Conservation (phyloP, 1,140 invertebrate species). For the Trachymyrmex septentrionalis region DNA sequence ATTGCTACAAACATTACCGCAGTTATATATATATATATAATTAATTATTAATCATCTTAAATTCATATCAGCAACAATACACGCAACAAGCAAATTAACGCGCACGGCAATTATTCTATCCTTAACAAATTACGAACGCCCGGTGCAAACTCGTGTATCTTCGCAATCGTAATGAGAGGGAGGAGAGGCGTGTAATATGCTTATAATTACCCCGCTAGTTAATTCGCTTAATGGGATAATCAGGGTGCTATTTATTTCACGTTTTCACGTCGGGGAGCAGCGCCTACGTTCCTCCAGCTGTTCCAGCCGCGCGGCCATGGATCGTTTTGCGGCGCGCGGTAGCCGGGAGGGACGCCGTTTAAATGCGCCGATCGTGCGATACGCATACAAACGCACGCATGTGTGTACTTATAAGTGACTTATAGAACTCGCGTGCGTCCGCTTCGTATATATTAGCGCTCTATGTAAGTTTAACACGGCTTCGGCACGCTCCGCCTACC, state of each 20-base stretch:
- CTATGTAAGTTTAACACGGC: conserved; percentile 69
- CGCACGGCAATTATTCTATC: not conserved
- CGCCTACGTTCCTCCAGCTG: conserved; percentile 42
- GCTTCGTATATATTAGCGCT: conserved; percentile 63
- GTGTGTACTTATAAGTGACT: conserved; percentile 46
- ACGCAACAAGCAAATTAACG: not conserved
- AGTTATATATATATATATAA: too few species aligned
- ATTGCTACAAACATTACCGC: not conserved
- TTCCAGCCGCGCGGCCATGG: conserved; percentile 43
- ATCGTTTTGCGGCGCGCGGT: conserved; percentile 25
- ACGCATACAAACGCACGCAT: conserved; percentile 53
- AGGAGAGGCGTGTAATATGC: conserved; percentile 6
- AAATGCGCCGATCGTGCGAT: conserved; percentile 66
- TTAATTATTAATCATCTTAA: conserved; percentile 12
- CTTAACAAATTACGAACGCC: not conserved
- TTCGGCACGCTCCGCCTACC: conserved; percentile 77
- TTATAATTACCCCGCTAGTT: conserved; percentile 43
- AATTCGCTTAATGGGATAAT: conserved; percentile 59
- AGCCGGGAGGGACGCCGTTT: conserved; percentile 57
- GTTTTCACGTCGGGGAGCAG: conserved; percentile 25
- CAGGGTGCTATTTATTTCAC: conserved; percentile 45
- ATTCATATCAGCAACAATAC: not conserved
- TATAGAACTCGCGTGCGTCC: conserved; percentile 16
- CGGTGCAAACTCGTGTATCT: not conserved
- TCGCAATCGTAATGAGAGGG: conserved; percentile 1